phyloP scores from a whole-genome alignment of 2,888 invertebrate genomes.

The Napeogenes inachia region DNA sequence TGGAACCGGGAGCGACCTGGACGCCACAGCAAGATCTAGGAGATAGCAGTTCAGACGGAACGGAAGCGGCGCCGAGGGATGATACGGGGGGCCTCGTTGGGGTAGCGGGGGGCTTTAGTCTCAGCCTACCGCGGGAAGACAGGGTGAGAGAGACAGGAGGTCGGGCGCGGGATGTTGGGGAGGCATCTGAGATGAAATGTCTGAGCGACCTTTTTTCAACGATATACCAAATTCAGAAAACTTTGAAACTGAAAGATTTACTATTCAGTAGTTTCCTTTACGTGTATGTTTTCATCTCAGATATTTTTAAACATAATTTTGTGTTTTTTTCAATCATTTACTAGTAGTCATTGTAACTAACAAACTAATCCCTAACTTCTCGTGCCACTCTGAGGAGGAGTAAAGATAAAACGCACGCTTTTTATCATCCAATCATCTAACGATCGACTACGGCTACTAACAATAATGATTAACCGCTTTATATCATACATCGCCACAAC shows the following conservation, averaged over 20 bases:
- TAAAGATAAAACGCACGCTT: conserved; percentile 47
- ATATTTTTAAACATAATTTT: conserved; percentile 5
- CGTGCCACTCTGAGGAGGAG: conserved; percentile 63
- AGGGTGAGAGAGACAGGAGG: conserved; percentile 48
- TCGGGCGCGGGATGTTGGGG: conserved; percentile 53
- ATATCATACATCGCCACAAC: too few relatives aligned
- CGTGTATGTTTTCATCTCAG: conserved; percentile 11
- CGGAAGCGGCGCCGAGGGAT: conserved; percentile 37
- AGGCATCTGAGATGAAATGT: conserved; percentile 24
- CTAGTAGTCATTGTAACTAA: conserved; percentile 47
- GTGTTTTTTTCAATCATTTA: not conserved
- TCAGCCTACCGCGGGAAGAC: conserved; percentile 84
- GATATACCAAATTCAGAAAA: too few relatives aligned
- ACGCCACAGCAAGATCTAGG: conserved; percentile 93
- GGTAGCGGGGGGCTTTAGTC: conserved; percentile 82
- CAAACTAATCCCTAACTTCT: conserved; percentile 59
- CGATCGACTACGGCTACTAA: conserved; percentile 4
- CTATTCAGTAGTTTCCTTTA: too few relatives aligned
- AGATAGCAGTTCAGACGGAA: conserved; percentile 77
- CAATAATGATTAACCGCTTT: not conserved
- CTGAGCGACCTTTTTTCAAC: not conserved
- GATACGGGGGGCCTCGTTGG: conserved; percentile 42
- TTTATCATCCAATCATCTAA: not conserved
- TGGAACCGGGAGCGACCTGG: conserved; percentile 74
- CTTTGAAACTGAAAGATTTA: too few relatives aligned